A percentile compares a stretch with the other conserved stretches of the same genome.
phyloP scores from a whole-genome alignment of 2,113 vertebrate genomes.

The Isurus oxyrinchus region DNA sequence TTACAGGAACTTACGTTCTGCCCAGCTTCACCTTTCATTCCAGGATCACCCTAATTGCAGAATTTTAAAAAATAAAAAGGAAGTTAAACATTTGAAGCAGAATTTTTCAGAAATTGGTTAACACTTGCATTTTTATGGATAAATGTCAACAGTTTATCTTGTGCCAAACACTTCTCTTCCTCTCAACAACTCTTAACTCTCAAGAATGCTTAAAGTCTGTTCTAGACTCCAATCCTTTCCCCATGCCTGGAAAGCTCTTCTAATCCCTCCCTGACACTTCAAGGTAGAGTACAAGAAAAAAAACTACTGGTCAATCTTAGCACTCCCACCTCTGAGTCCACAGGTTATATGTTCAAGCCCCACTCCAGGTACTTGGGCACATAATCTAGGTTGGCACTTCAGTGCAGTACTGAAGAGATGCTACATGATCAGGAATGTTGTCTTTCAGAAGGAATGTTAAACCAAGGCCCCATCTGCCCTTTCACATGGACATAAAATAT shows the following conservation, averaged over 20 bases:
- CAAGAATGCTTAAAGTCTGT: background rate
- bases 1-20: slow-evolving; percentile 22
- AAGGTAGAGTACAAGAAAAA: background rate
- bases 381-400: background rate
- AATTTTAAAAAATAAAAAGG: background rate
- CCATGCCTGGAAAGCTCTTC: background rate
- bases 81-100: background rate
- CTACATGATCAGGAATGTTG: background rate
- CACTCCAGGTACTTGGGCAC: background rate
- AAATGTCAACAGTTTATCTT: background rate
- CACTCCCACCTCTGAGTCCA: background rate
- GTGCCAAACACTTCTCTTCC: background rate
- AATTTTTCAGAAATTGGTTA: background rate
- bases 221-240: background rate
- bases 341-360: background rate
- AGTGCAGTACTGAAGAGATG: background rate
- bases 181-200: background rate
- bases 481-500: background rate
- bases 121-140: background rate
- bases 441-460: background rate
- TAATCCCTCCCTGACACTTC: background rate
- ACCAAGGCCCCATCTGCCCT: background rate
- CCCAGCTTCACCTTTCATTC: slow-evolving; percentile 50
- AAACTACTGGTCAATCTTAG: background rate
- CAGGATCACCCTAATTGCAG: slow-evolving; percentile 58